Percentiles rank a stretch among this genome's conserved stretches.
phyloP scores from a whole-genome alignment of 2,888 invertebrate genomes.

The Tetramorium bicarinatum region DNA sequence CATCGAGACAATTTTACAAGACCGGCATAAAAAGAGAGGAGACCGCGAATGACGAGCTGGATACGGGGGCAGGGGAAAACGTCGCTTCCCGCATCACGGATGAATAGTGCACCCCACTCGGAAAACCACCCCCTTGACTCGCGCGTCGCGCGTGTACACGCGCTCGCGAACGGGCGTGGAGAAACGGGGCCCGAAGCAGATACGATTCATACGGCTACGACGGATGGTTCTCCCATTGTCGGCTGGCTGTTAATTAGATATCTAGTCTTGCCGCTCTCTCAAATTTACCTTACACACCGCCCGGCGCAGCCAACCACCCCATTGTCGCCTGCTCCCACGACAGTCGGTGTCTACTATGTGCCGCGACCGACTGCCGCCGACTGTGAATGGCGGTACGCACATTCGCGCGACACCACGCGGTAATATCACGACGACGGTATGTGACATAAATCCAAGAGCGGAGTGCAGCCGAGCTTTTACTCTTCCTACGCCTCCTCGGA shows the following conservation, averaged over 20 bases:
- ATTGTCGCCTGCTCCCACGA: conserved; percentile 73
- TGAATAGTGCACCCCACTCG: conserved; percentile 50
- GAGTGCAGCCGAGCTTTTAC: conserved; percentile 38
- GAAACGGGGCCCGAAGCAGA: conserved; percentile 69
- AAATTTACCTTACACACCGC: conserved; percentile 83
- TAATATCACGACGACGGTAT: conserved; percentile 79
- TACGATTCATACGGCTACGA: conserved; percentile 83
- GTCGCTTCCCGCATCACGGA: conserved; percentile 49
- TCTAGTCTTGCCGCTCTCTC: conserved; percentile 83
- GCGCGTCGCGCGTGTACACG: conserved; percentile 26
- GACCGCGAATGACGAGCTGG: conserved; percentile 20
- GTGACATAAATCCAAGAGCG: conserved; percentile 79
- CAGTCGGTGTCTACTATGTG: conserved; percentile 66
- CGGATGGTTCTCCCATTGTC: conserved; percentile 85
- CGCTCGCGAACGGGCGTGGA: conserved; percentile 38
- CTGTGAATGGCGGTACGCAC: conserved; percentile 74
- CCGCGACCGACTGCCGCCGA: conserved; percentile 71
- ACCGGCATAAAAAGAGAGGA: conserved; percentile 25
- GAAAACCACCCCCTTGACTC: conserved; percentile 48
- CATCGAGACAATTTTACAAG: conserved; percentile 28
- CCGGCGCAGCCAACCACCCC: conserved; percentile 65
- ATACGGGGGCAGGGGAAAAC: conserved; percentile 16
- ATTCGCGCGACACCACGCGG: conserved; percentile 66
- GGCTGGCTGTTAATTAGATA: conserved; percentile 85
- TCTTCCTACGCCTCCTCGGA: conserved; percentile 37